Evolutionary conservation across 2,888 invertebrate species (phyloP), one percentile per base, ranked within the genome.

Genomic region (Campaea margaritaria): DNA sequence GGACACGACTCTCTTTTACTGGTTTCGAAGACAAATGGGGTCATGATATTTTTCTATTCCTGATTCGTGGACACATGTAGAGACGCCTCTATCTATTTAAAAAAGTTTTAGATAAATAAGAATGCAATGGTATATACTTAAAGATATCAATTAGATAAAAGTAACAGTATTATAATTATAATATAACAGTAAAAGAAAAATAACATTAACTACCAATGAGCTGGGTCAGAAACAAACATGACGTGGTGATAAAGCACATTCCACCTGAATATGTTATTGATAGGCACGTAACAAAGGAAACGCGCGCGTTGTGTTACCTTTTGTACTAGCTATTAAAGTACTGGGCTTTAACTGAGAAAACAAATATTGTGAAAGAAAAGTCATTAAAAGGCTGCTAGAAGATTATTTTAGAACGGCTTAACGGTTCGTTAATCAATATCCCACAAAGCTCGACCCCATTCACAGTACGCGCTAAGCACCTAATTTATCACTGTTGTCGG

Each of bases 1-100:
- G 5, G 5, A 21, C 21, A 21, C 5, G 2, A 21, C 5, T 21
- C 21, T 21, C n/a, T 69, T 72, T 64, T 68, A 66, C 72, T 71
- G 63, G 63, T 66, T 63, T 64, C 21, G 5, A 21, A 62, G 62
- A 69, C 31, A 31, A 78, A 69, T 72, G 75, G 73, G 76, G 74
- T 74, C 70, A 67, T 69, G 69, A 73, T 78, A 72, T 70, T 70
- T 73, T n/a, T n/a, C n/a, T n/a, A n/a, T n/a, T 69, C 54, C 39
- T 53, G 50, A 58, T 55, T 39, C 53, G 53, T 51, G 42, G 50
- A 71, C 76, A 81, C 80, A 81, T 81, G 76, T 81, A 79, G 67
- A 53, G 66, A 67, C 68, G 69, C 27, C 68, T 68, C 79, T 83
- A 85, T 83, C 83, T 82, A 76, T 77, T 79, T 76, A 16, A 38